A percentile compares a stretch with the other conserved stretches of the same genome.
These are phyloP conservation scores for Catostomus latipinnis DNA, from an alignment of 2,797 vertebrate genomes.

Conservation along the genomic window DNA sequence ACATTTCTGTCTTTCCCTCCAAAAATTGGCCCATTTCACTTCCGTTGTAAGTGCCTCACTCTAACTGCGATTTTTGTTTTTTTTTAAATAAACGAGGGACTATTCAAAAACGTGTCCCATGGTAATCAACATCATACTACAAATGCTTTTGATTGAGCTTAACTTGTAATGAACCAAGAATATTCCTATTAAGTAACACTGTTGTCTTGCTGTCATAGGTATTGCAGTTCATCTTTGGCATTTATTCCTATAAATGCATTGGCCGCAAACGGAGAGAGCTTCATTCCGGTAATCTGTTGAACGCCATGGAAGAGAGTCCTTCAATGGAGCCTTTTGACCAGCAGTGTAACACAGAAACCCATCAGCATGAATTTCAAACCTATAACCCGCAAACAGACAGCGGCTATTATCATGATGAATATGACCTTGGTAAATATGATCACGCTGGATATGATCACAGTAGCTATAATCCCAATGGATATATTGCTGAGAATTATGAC, in stretches of 20 bases:
- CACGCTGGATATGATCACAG: background rate
- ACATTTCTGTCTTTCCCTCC: no score
- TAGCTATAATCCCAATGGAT: background rate
- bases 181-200: background rate
- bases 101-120: no score
- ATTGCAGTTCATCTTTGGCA: slow-evolving; percentile 52
- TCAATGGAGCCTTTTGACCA: background rate
- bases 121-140: no score
- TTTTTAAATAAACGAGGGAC: no score
- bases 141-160: no score
- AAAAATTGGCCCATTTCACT: no score
- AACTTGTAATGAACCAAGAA: no score
- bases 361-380: slow-evolving; percentile 4
- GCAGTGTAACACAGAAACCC: slow-evolving; percentile 1
- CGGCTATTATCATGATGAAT: background rate
- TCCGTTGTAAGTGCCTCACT: no score
- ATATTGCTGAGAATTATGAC: background rate
- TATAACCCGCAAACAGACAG: slow-evolving; percentile 6
- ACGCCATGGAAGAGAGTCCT: slow-evolving; percentile 23
- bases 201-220: slow-evolving; percentile 55
- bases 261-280: slow-evolving; percentile 20
- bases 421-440: background rate
- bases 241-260: slow-evolving; percentile 51
- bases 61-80: no score
- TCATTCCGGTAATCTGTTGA: background rate